Evolutionary conservation across 2,797 vertebrate genomes (phyloP).

Genomic region (Thunnus albacares): DNA sequence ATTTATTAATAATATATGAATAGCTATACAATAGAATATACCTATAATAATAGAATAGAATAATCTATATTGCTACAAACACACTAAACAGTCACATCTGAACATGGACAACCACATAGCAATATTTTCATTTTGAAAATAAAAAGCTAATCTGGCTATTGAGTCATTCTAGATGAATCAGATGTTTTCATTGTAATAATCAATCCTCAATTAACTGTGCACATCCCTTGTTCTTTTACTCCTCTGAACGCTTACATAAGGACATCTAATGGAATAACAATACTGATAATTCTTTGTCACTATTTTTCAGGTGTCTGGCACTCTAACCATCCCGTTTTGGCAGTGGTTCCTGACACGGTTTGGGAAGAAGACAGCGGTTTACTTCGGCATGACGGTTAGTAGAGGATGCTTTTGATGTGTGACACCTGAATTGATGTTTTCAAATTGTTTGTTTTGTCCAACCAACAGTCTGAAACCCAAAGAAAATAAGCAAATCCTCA

Average conservation of each 20-base stretch:
- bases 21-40: too few relatives aligned
- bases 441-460: neutral
- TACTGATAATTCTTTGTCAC: neutral
- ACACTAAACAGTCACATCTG: neutral
- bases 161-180: neutral
- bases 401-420: neutral
- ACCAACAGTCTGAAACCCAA: neutral
- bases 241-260: neutral
- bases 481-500: neutral
- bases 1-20: too few relatives aligned
- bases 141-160: too few relatives aligned
- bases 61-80: too few relatives aligned
- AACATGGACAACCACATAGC: too few relatives aligned
- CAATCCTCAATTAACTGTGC: neutral
- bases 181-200: neutral
- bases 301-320: conserved; percentile 87
- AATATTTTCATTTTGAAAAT: too few relatives aligned
- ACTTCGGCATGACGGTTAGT: conserved; percentile 92
- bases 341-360: conserved; percentile 96
- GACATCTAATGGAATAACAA: neutral
- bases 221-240: neutral
- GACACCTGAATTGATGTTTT: neutral
- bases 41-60: too few relatives aligned
- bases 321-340: conserved; percentile 94
- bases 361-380: conserved; percentile 95